Conservation (phyloP, 2,797 vertebrate species). For the Rhinoraja longicauda region DNA sequence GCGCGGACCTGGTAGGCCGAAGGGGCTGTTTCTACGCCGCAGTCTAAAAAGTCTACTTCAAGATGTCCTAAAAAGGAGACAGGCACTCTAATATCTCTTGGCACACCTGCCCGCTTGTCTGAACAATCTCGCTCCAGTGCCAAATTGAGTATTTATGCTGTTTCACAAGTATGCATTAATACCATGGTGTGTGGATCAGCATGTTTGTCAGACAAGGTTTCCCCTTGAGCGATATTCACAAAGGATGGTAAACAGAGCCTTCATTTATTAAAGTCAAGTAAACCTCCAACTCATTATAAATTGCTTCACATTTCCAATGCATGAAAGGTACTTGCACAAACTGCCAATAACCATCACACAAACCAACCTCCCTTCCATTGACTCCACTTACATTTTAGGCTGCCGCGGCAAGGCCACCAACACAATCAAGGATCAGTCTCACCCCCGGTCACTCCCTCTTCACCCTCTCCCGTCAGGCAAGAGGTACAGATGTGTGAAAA, state of each 20-base stretch:
- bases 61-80: slow-evolving; percentile 25
- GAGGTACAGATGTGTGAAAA: too few species aligned
- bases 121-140: neutral
- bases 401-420: too few species aligned
- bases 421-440: too few species aligned
- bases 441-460: too few species aligned
- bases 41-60: neutral
- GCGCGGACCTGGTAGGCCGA: too few species aligned
- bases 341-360: neutral
- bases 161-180: neutral
- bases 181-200: neutral
- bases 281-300: neutral
- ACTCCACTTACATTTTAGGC: too few species aligned
- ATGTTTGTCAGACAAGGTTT: neutral
- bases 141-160: neutral
- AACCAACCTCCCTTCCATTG: too few species aligned
- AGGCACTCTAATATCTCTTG: neutral
- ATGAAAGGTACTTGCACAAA: neutral
- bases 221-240: neutral
- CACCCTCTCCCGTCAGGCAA: too few species aligned
- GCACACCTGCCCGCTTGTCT: slow-evolving; percentile 19
- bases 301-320: slow-evolving; percentile 23
- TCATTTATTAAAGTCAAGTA: slow-evolving; percentile 1
- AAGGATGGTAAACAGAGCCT: neutral
- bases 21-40: too few species aligned